Evolutionary conservation across 2,113 vertebrate genomes (phyloP), one percentile per base, ranked within the genome.

Genomic region (Hyperoodon ampullatus): DNA sequence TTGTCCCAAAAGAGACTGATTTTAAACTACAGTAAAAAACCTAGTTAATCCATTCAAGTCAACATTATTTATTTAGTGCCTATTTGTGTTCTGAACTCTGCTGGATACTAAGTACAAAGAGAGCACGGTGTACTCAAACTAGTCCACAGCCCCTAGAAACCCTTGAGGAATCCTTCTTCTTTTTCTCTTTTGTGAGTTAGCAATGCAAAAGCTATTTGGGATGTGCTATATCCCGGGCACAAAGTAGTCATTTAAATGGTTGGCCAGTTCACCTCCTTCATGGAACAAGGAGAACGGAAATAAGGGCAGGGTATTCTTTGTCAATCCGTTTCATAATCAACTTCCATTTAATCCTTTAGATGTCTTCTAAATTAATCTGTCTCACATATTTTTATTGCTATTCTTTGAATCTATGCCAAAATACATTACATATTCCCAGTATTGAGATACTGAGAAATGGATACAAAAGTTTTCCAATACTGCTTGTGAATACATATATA

Each of bases 61-160:
- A 92, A 33, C 39, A 35, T 91, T 60, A 94, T 94, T 97, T 88
- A 93, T 93, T 75, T 94, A 81, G 71, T 87, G 81, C 12, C 74
- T 75, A 10, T 90, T 83, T 93, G 75, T 78, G 63, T 72, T 93
- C n/a, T 71, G 68, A 93, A 92, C 83, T 85, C 44, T 70, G 86
- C 50, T 74, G 55, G 87, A 44, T 68, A 74, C 44, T 44, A 50
- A 72, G 60, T 24, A 95, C 68, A 92, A 95, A 97, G 80, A 53
- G 24, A 90, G 63, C 58, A 14, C 16, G 35, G n/a, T 93, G 63
- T 60, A 47, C 55, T 83, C 86, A 84, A 58, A 88, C 44, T 71
- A 90, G 68, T 53, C 24, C 47, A 55, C 23, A 50, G 82, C n/a
- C 61, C 75, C 42, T 77, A 44, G 87, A 88, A 93, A 82, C 39